Evolutionary conservation across 2,888 invertebrate species (phyloP).

Genomic region (Platycnemis pennipes): DNA sequence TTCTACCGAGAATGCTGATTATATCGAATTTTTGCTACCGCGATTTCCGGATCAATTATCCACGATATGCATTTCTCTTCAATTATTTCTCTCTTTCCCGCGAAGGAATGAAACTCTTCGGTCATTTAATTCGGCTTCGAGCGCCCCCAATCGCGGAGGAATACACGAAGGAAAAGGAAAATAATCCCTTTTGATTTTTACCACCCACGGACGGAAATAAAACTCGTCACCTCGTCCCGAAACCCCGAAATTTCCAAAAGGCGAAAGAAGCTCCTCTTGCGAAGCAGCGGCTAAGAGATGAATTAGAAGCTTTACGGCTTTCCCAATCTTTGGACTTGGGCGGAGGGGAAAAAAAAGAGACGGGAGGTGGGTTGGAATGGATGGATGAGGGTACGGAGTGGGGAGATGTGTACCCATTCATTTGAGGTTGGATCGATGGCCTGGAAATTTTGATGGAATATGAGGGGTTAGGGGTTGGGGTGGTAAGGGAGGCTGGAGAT

Average conservation of each 20-base stretch:
- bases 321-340: neutral
- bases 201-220: neutral
- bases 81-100: neutral
- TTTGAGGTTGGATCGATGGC: constrained; percentile 44
- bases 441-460: constrained; percentile 45
- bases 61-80: neutral
- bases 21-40: too few species aligned
- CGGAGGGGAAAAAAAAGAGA: too few species aligned
- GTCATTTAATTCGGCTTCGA: neutral
- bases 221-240: neutral
- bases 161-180: too few species aligned
- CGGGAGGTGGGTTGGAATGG: too few species aligned
- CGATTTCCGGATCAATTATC: too few species aligned
- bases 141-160: neutral
- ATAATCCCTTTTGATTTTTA: neutral
- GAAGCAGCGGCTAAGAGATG: neutral
- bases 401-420: neutral
- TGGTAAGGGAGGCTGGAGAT: neutral
- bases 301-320: constrained; percentile 55
- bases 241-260: neutral
- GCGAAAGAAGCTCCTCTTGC: neutral
- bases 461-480: too few species aligned
- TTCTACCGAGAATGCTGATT: too few species aligned
- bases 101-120: neutral
- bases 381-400: neutral